A percentile compares a stretch with the other conserved stretches of the same genome.
These are phyloP conservation scores for Acridotheres tristis DNA, from an alignment of 2,797 vertebrate species.

Conservation along the genomic window DNA sequence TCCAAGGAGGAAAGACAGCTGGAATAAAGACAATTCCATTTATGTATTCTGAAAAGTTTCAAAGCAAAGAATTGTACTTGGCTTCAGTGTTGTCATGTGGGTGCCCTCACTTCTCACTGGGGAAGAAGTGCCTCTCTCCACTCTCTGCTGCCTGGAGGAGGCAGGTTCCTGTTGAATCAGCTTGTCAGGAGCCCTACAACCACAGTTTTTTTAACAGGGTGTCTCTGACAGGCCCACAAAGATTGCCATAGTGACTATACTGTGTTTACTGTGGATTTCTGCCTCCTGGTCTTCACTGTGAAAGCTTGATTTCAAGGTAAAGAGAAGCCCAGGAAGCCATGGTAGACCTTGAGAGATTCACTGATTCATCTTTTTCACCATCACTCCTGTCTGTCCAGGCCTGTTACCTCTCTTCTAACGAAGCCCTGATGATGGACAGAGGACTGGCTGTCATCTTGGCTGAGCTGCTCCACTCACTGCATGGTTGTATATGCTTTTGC, in stretches of 20 bases:
- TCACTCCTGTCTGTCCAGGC: not conserved
- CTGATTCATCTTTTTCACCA: not conserved
- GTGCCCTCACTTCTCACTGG: not conserved
- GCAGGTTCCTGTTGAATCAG: not conserved
- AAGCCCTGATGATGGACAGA: not conserved
- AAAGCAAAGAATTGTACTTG: not conserved
- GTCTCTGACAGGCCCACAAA: not conserved
- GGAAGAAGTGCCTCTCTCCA: not conserved
- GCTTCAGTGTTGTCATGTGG: not conserved
- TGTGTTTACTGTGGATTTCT: not conserved
- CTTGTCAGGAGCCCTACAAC: not conserved
- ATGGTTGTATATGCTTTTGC: not conserved
- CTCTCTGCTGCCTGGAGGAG: not conserved
- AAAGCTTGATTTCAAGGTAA: not conserved
- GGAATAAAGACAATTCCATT: not conserved
- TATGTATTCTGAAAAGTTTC: not conserved
- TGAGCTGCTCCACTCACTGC: fast-evolving
- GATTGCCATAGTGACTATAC: not conserved
- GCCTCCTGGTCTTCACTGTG: not conserved
- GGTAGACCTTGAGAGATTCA: not conserved
- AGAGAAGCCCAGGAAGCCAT: not conserved
- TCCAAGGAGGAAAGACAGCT: not conserved
- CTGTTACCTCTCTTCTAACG: not conserved
- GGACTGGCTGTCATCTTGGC: not conserved
- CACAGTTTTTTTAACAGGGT: not conserved